A percentile compares a stretch with the other conserved stretches of the same genome.
These are phyloP conservation scores for Misgurnus mizolepis DNA, from an alignment of 2,113 vertebrate genomes.

Conservation along the genomic window DNA sequence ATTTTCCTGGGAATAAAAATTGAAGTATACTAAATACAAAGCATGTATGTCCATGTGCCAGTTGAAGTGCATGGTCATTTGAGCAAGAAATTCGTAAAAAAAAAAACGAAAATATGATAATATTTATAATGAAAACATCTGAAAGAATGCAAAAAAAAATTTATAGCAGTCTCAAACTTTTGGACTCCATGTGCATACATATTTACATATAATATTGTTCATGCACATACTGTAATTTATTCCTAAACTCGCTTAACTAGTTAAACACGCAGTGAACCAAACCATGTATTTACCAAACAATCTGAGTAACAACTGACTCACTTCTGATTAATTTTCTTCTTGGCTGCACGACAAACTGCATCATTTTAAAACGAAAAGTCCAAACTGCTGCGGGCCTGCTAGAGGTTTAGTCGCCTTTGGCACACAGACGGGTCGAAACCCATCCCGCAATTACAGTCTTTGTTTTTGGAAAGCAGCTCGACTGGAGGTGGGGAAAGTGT, in stretches of 20 bases:
- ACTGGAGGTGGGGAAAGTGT: constrained; percentile 54
- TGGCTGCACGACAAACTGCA: constrained; percentile 2
- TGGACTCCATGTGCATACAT: neutral
- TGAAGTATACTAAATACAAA: too few species aligned
- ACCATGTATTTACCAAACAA: neutral
- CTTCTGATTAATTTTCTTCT: constrained; percentile 1
- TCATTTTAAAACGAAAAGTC: constrained; percentile 2
- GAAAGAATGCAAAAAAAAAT: too few species aligned
- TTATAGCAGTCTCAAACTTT: neutral
- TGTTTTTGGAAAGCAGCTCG: constrained; percentile 13
- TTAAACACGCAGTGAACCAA: neutral
- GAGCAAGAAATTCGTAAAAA: too few species aligned
- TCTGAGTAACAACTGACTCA: neutral
- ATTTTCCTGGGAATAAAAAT: too few species aligned
- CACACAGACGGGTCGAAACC: neutral
- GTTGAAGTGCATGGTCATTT: too few species aligned
- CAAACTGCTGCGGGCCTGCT: constrained; percentile 5
- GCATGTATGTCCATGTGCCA: too few species aligned
- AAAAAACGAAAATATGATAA: too few species aligned
- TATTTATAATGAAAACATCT: too few species aligned
- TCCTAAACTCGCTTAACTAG: neutral
- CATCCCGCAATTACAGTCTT: constrained; percentile 16
- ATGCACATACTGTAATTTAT: neutral
- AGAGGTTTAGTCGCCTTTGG: constrained; percentile 3
- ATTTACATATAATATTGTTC: neutral